Base-by-base conservation (phyloP, 2,797 vertebrate species). In the Danio kyathit region DNA sequence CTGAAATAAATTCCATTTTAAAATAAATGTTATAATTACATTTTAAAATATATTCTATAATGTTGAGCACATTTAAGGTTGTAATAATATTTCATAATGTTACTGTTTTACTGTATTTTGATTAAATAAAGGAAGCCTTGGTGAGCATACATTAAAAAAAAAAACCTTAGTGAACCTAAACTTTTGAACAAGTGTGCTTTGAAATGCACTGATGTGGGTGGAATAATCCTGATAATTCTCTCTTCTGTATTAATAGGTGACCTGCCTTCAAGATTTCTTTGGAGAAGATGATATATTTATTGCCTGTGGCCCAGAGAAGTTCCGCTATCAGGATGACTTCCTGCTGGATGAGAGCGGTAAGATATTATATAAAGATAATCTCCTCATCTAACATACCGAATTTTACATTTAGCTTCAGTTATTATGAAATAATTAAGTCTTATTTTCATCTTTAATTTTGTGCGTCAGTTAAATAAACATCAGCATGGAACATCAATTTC, bases 311-410 rank as follows among this genome's bases (percentile, higher is more conserved):
- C 97, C 97, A 17, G 98, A 99, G 93, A 99, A 99, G 92, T 99
- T 99, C 89, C 97, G 98, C 88, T 99, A 99, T 90, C 97, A 98
- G 88, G 98, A 99, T 90, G 98, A 99, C 90, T 99, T 99, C 92
- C 95, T 97, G 86, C 92, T 99, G 93, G 97, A 99, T 94, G 97
- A 99, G 91, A 96, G 89, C 89, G 98, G 98, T 98, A 91, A 87
- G 90, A 57, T 44, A 44, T 59, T 46, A 7, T 7, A 57, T 57
- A 19, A 51, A 7, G 7, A 29, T 29, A 29, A 29, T 29, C 29
- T 29, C 29, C 29, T 29, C 29, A 29, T 29, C 29, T 3, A 29
- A 29, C 29, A 29, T 29, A 29, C 29, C 3, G 29, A 29, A 29
- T n/a, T n/a, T n/a, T n/a, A n/a, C n/a, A n/a, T n/a, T n/a, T n/a